phyloP scores from a whole-genome alignment of 2,113 vertebrate species.

The Cairina moschata region DNA sequence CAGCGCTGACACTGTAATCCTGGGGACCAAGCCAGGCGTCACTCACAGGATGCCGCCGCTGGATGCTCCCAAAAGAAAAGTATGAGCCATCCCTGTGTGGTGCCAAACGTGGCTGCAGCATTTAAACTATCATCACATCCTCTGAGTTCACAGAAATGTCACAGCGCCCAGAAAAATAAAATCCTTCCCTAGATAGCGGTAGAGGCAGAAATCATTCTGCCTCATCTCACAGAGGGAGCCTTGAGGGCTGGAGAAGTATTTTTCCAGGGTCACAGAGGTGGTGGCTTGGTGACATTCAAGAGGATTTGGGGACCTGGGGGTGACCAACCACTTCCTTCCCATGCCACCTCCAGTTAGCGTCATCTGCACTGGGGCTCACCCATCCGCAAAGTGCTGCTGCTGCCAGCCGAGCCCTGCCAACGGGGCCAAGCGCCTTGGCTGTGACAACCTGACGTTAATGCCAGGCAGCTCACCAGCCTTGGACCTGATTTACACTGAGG shows the following conservation, averaged over 20 bases:
- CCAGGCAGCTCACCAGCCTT: not conserved
- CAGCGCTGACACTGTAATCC: not conserved
- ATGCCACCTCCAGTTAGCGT: fast-evolving
- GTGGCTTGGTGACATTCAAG: not conserved
- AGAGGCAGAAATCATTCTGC: not conserved
- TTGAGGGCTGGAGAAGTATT: not conserved
- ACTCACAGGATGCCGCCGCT: not conserved
- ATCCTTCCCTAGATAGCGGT: not conserved
- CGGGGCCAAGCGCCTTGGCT: fast-evolving
- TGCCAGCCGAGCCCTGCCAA: not conserved
- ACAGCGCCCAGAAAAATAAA: not conserved
- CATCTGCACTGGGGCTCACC: not conserved
- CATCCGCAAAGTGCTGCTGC: not conserved
- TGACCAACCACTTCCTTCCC: not conserved
- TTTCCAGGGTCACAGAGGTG: fast-evolving
- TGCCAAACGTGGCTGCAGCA: not conserved
- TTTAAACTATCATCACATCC: not conserved
- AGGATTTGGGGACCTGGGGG: not conserved
- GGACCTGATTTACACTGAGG: not conserved
- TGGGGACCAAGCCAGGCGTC: not conserved
- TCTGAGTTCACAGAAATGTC: not conserved
- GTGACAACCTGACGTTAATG: not conserved
- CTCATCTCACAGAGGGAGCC: fast-evolving
- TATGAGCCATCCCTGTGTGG: not conserved
- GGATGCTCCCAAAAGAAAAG: not conserved